These are phyloP conservation scores for Anomalospiza imberbis DNA, from an alignment of 2,797 vertebrate genomes.

Conservation along the genomic window DNA sequence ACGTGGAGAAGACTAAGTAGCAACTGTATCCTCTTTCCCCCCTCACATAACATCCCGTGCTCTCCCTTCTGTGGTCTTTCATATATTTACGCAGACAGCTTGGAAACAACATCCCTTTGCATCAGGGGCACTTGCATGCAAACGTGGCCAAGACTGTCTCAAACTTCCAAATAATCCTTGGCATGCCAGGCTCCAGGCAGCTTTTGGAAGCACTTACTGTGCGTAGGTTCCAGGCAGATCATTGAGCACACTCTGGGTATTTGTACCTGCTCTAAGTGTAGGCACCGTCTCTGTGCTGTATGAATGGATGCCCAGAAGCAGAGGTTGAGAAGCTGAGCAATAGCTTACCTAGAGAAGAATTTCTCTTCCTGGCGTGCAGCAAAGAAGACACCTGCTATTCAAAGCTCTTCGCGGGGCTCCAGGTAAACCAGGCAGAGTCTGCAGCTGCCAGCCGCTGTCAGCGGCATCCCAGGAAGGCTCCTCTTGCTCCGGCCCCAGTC, in stretches of 20 bases:
- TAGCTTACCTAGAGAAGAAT: conserved; percentile 73
- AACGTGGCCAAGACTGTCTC: background rate
- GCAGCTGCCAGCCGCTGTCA: conserved; percentile 59
- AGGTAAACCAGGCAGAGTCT: conserved; percentile 62
- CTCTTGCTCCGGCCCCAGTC: conserved; percentile 74
- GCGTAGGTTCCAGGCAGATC: background rate
- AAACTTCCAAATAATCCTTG: background rate
- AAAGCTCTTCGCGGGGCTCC: conserved; percentile 42
- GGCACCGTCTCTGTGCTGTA: background rate
- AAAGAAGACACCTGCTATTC: conserved; percentile 40
- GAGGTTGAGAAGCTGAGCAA: conserved; percentile 23
- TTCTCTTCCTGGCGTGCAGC: conserved; percentile 32
- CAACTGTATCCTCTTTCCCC: background rate
- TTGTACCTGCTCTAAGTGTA: background rate
- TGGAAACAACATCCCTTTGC: background rate
- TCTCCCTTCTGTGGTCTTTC: background rate
- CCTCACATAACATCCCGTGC: background rate
- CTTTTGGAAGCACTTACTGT: background rate
- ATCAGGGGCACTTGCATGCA: background rate
- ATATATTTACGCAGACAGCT: background rate
- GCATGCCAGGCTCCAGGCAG: background rate
- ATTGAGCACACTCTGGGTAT: background rate
- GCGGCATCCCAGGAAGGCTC: conserved; percentile 72
- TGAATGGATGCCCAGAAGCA: background rate
- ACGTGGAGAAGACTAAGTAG: background rate